Evolutionary conservation across 2,797 vertebrate genomes (phyloP).

Genomic region (Rhinella marina): DNA sequence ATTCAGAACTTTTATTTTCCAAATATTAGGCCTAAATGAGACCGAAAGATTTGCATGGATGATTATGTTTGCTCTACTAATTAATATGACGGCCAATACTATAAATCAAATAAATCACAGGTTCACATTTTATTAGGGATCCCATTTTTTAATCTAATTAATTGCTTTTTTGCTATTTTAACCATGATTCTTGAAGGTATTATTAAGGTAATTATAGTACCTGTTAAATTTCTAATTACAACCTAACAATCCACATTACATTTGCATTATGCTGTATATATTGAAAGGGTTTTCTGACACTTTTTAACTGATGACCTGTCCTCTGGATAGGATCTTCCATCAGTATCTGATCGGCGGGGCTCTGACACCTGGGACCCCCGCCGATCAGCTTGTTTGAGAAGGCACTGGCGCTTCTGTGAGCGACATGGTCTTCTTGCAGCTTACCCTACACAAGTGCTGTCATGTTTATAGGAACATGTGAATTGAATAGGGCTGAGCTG

Average conservation of each 20-base stretch:
- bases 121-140: slow-evolving; percentile 4
- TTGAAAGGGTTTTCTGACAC: not conserved
- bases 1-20: too few species aligned
- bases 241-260: not conserved
- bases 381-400: too few species aligned
- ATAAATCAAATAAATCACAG: not conserved
- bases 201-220: not conserved
- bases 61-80: slow-evolving; percentile 11
- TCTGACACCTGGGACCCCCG: too few species aligned
- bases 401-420: too few species aligned
- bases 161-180: slow-evolving; percentile 11
- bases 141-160: slow-evolving; percentile 38
- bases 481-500: too few species aligned
- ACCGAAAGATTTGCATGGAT: not conserved
- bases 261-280: not conserved
- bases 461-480: too few species aligned
- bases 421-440: too few species aligned
- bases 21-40: too few species aligned
- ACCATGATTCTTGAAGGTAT: not conserved
- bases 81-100: not conserved
- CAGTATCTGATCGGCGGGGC: too few species aligned
- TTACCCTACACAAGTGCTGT: too few species aligned
- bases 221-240: not conserved
- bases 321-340: too few species aligned
- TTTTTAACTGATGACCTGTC: too few species aligned